phyloP scores from a whole-genome alignment of 2,797 vertebrate species.

The Siniperca scherzeri region DNA sequence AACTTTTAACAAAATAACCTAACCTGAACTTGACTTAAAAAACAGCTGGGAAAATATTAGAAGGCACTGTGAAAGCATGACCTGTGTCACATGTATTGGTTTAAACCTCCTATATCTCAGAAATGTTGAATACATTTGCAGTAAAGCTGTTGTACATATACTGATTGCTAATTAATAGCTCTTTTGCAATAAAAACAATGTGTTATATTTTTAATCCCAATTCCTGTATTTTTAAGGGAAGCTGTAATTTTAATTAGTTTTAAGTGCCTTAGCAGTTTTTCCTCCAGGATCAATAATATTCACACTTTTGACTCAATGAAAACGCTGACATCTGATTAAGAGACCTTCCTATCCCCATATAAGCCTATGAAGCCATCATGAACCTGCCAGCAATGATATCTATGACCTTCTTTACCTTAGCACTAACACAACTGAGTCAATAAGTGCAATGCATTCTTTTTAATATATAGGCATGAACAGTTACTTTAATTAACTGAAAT shows the following conservation, averaged over 20 bases:
- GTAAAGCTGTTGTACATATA: not conserved
- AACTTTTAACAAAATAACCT: not conserved
- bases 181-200: not conserved
- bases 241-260: conserved; percentile 10
- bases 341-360: not conserved
- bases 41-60: not conserved
- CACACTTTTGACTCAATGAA: conserved; percentile 1
- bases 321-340: not conserved
- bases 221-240: not conserved
- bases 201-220: not conserved
- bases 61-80: not conserved
- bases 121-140: conserved; percentile 22
- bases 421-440: not conserved
- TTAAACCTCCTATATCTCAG: conserved; percentile 9
- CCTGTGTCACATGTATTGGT: not conserved
- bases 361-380: not conserved
- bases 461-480: not conserved
- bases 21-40: not conserved
- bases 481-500: no score
- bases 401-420: conserved; percentile 1
- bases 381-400: not conserved
- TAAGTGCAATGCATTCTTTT: not conserved
- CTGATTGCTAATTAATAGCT: not conserved
- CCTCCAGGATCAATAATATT: conserved; percentile 18
- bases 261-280: not conserved